Base-by-base conservation (phyloP, 2,888 invertebrate species). In the Meiosimyza decipiens region DNA sequence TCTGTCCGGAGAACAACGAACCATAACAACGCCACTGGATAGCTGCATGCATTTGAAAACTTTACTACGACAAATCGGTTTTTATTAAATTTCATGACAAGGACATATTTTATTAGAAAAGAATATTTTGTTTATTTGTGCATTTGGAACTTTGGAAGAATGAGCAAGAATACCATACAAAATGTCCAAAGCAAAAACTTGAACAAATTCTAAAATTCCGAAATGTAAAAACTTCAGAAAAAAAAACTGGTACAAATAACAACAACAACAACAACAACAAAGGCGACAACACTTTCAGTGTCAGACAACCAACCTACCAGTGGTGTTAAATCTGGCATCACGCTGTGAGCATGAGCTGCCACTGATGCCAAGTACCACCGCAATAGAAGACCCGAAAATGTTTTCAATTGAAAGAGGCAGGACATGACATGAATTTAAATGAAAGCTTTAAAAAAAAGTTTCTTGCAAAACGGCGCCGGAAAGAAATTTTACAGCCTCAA, bases 371-470 rank as follows among this genome's bases (percentile, higher is more conserved):
- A 40, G 40, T 40, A 2, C 40, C 40, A 28, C 9, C 40, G 9
- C 9, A 40, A 9, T 40, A 28, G 40, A 60, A 51, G 50, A 40
- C 28, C 18, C 40, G 52, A 62, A 69, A 68, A 22, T 54, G 33
- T 16, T 60, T 63, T 63, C 70, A 62, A 70, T 70, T 70, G 63
- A 63, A 70, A 33, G 52, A 62, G 47, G 62, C 70, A 63, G 52
- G 62, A 70, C 70, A 62, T 62, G 70, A 70, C 62, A 63, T 63
- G 70, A 62, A 70, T 70, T 52, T 63, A 70, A 63, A 70, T 70
- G 16, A 62, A 52, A 70, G 69, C 63, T 70, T 63, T 63, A 40
- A 9, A 28, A 52, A 28, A 28, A 28, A 22, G 47, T 63, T 62
- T 40, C 51, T 15, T 15, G 51, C 62, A 60, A 33, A 70, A 47